phyloP scores from a whole-genome alignment of 1,140 invertebrate genomes.

The Charaxes varanes region DNA sequence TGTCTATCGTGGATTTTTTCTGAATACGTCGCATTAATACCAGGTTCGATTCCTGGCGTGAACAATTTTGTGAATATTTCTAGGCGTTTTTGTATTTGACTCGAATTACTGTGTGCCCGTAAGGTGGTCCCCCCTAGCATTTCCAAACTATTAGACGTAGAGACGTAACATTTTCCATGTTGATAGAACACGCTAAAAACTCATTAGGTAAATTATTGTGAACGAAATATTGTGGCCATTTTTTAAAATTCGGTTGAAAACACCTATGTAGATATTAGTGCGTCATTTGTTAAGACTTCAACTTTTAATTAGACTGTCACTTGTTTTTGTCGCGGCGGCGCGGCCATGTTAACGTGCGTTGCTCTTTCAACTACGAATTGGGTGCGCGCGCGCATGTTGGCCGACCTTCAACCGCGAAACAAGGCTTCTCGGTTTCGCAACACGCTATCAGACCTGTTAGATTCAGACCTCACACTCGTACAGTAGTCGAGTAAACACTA shows the following conservation, averaged over 20 bases:
- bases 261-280: no score
- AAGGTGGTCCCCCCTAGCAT: no score
- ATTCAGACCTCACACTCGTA: not conserved
- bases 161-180: no score
- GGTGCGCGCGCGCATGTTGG: not conserved
- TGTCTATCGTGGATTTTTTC: no score
- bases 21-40: constrained; percentile 1
- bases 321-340: no score
- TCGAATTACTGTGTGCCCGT: constrained; percentile 34
- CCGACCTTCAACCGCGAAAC: not conserved
- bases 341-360: not conserved
- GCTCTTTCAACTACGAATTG: not conserved
- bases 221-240: no score
- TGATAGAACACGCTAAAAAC: no score
- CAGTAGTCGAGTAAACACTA: not conserved
- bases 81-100: constrained; percentile 30
- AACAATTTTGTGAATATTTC: constrained; percentile 16
- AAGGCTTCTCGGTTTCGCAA: not conserved
- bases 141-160: no score
- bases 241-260: no score
- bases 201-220: no score
- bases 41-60: not conserved
- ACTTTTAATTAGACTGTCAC: constrained; percentile 8
- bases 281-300: constrained; percentile 7
- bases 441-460: not conserved